A percentile compares a stretch with the other conserved stretches of the same genome.
These are phyloP conservation scores for Ophion slaviceki DNA, from an alignment of 2,888 invertebrate species.

Conservation along the genomic window DNA sequence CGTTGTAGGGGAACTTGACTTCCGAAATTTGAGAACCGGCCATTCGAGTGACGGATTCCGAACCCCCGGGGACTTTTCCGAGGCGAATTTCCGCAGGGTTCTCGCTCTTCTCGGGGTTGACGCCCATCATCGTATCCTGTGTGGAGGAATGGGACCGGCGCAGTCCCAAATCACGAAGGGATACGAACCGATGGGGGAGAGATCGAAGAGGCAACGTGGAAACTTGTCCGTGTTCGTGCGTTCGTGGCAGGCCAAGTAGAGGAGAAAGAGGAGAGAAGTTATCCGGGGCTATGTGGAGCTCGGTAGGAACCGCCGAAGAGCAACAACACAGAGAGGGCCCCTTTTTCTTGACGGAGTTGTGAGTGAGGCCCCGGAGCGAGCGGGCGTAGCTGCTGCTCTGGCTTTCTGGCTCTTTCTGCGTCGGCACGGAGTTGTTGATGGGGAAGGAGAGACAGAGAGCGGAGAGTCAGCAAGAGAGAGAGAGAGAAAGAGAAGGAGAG, in stretches of 20 bases:
- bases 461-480: background rate
- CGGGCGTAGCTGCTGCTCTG: conserved; percentile 53
- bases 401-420: conserved; percentile 48
- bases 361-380: conserved; percentile 66
- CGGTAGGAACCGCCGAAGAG: conserved; percentile 70
- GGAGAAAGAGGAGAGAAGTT: conserved; percentile 39
- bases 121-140: background rate
- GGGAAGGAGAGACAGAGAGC: conserved; percentile 37
- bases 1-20: too few relatives aligned
- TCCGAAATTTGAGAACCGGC: too few relatives aligned
- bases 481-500: conserved; percentile 5
- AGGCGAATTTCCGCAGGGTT: background rate
- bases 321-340: conserved; percentile 53
- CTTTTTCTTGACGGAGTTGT: conserved; percentile 72
- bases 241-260: conserved; percentile 45
- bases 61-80: background rate
- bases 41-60: too few relatives aligned
- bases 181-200: background rate
- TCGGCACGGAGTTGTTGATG: conserved; percentile 30
- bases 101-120: background rate
- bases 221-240: background rate
- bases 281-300: conserved; percentile 67
- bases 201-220: background rate
- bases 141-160: too few relatives aligned
- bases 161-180: background rate